Conservation (phyloP, 30 jellyfish, hydroid and myxozoan species). For the Turritopsis rubra region DNA sequence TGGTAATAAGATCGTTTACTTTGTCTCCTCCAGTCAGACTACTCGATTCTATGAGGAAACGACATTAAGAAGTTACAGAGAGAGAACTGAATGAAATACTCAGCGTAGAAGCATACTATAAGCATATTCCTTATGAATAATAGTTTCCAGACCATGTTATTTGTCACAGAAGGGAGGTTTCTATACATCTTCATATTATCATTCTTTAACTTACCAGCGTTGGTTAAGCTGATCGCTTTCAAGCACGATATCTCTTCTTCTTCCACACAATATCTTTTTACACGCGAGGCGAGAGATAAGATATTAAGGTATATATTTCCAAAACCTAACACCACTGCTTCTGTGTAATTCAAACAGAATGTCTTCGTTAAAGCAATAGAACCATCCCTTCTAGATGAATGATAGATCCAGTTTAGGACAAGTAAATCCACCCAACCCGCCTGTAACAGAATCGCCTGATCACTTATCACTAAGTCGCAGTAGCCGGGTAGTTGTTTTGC, state of each 20-base stretch:
- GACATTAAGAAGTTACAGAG: background rate
- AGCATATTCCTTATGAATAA: too few relatives aligned
- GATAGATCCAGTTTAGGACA: slow-evolving; percentile 66
- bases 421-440: slow-evolving; percentile 95
- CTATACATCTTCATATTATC: too few relatives aligned
- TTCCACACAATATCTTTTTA: slow-evolving; percentile 56
- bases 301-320: slow-evolving; percentile 61
- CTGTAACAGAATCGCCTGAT: slow-evolving; percentile 81
- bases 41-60: slow-evolving; percentile 45
- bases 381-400: slow-evolving; percentile 34
- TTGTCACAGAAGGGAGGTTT: too few relatives aligned
- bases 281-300: slow-evolving; percentile 51
- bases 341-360: slow-evolving; percentile 12
- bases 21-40: slow-evolving; percentile 69
- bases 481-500: slow-evolving; percentile 93
- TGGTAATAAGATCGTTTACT: slow-evolving; percentile 68
- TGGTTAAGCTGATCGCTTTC: slow-evolving; percentile 79
- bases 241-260: slow-evolving; percentile 84
- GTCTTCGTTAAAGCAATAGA: slow-evolving; percentile 49
- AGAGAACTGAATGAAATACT: too few relatives aligned
- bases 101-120: too few relatives aligned
- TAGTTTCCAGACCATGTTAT: too few relatives aligned
- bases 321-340: slow-evolving; percentile 38
- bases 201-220: slow-evolving; percentile 56
- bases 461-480: slow-evolving; percentile 58